Percentiles rank a stretch among this genome's conserved stretches.
phyloP scores from a whole-genome alignment of 2,797 vertebrate species.

The Neosilurus mollespiculum region DNA sequence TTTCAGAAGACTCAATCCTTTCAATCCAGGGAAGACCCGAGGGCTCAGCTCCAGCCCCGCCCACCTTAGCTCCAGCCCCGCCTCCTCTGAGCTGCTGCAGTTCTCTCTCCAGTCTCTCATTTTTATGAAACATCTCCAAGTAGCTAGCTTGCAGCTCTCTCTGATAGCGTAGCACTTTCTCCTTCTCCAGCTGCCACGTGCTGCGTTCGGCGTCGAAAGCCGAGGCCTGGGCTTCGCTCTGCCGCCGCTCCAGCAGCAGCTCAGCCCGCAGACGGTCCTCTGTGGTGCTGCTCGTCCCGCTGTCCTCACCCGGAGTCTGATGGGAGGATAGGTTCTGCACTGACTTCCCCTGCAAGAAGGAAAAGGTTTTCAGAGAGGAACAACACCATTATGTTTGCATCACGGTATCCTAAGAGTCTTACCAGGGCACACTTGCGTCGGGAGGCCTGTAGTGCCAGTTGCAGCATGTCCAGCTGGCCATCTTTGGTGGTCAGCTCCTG shows the following conservation, averaged over 20 bases:
- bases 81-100: conserved; percentile 74
- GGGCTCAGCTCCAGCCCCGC: conserved; percentile 55
- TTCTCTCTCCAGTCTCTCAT: conserved; percentile 85
- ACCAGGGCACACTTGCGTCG: conserved; percentile 51
- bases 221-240: conserved; percentile 87
- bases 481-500: conserved; percentile 81
- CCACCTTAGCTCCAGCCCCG: conserved; percentile 65
- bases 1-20: conserved; percentile 92
- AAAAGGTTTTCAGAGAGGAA: background rate
- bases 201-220: conserved; percentile 89
- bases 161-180: conserved; percentile 97
- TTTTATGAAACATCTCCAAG: conserved; percentile 93
- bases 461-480: conserved; percentile 79
- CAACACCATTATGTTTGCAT: background rate
- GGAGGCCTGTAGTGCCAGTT: conserved; percentile 73
- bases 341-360: conserved; percentile 20
- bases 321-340: conserved; percentile 51
- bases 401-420: background rate
- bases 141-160: conserved; percentile 96
- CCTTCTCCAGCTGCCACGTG: conserved; percentile 96
- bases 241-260: conserved; percentile 88
- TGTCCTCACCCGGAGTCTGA: conserved; percentile 49
- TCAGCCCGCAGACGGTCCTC: conserved; percentile 89
- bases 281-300: conserved; percentile 58
- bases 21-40: conserved; percentile 87